Conservation (phyloP, 2,797 vertebrate species). For the Enteromius mattozi region DNA sequence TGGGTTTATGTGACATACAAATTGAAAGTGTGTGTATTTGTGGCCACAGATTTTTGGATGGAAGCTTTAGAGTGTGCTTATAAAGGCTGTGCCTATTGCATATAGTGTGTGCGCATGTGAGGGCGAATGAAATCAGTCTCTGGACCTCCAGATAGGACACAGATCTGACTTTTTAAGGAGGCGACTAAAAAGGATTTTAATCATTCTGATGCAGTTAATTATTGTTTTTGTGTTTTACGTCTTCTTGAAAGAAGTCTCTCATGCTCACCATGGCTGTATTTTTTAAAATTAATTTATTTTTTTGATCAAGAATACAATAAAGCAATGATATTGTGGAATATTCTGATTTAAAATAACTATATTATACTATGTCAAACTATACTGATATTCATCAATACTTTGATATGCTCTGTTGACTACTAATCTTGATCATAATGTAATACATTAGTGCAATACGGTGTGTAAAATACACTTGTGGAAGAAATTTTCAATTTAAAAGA, state of each 20-base stretch:
- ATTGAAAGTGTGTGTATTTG: background rate
- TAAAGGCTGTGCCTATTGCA: background rate
- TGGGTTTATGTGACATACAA: background rate
- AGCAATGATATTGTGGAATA: background rate
- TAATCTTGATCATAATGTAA: background rate
- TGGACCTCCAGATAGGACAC: background rate
- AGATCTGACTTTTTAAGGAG: background rate
- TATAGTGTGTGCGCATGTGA: background rate
- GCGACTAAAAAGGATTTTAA: background rate
- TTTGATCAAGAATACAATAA: background rate
- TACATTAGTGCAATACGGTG: background rate
- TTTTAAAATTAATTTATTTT: background rate
- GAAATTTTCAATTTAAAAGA: background rate
- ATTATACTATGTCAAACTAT: no score
- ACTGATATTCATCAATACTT: background rate
- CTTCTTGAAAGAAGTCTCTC: background rate
- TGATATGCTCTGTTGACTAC: background rate
- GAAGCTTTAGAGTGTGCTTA: background rate
- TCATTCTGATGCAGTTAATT: background rate
- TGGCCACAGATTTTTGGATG: background rate
- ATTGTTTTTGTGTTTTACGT: background rate
- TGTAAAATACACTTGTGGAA: background rate
- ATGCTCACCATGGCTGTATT: no score
- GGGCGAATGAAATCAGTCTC: background rate
- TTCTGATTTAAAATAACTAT: background rate